Percentiles rank a stretch among this genome's conserved stretches.
These are phyloP conservation scores for Oedothorax gibbosus DNA, from an alignment of 1,140 invertebrate genomes.

Conservation along the genomic window DNA sequence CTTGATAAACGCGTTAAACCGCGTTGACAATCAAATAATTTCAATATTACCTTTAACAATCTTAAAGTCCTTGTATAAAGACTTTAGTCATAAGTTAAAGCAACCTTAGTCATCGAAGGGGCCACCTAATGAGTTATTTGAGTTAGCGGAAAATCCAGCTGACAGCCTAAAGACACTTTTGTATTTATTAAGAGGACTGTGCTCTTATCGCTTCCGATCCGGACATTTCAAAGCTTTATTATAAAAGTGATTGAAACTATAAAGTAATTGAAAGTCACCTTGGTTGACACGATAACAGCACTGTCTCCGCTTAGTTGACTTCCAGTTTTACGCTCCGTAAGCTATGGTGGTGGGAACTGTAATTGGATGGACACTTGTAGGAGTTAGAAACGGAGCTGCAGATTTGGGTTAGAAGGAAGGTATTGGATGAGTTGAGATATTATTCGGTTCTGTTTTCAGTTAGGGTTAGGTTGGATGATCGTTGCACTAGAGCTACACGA, in stretches of 20 bases:
- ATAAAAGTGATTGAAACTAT: conserved; percentile 49
- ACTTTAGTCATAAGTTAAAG: no score
- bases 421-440: no score
- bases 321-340: conserved; percentile 40
- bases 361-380: conserved; percentile 36
- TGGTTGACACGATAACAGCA: conserved; percentile 32
- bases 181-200: conserved; percentile 54
- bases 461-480: no score
- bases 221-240: conserved; percentile 42
- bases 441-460: no score
- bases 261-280: conserved; percentile 52
- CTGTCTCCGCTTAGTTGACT: conserved; percentile 41
- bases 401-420: not conserved
- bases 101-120: no score
- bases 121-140: conserved; percentile 38
- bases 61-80: no score
- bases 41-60: no score
- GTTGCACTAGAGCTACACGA: no score
- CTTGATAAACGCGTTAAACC: no score
- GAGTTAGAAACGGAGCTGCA: not conserved
- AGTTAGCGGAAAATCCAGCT: conserved; percentile 47
- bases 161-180: conserved; percentile 44
- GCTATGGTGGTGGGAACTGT: conserved; percentile 3
- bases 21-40: no score
- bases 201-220: conserved; percentile 43